Conservation (phyloP, 2,113 vertebrate species). For the Prunella himalayana region DNA sequence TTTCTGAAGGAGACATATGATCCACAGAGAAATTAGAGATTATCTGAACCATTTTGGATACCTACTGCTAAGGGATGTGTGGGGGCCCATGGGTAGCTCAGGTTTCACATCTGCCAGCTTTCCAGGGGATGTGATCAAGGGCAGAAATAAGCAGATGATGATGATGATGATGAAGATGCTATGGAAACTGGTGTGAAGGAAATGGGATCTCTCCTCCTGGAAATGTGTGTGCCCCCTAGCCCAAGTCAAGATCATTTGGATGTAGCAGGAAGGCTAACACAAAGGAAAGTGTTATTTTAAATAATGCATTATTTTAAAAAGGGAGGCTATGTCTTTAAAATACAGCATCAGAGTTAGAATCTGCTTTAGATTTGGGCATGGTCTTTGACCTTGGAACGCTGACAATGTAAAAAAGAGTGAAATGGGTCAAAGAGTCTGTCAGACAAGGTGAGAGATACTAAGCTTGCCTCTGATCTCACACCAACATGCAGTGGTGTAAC, state of each 20-base stretch:
- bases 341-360: neutral
- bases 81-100: slow-evolving; percentile 37
- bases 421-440: slow-evolving; percentile 53
- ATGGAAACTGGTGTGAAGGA: slow-evolving; percentile 28
- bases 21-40: slow-evolving; percentile 19
- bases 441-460: slow-evolving; percentile 52
- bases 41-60: slow-evolving; percentile 12
- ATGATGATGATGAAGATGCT: neutral
- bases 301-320: neutral
- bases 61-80: neutral
- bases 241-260: slow-evolving; percentile 8
- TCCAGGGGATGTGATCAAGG: slow-evolving; percentile 58
- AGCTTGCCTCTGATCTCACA: slow-evolving; percentile 45
- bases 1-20: slow-evolving; percentile 40
- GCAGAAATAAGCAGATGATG: slow-evolving; percentile 16
- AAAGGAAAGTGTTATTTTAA: slow-evolving; percentile 1
- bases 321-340: slow-evolving; percentile 32
- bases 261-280: neutral
- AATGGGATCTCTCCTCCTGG: neutral
- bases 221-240: neutral
- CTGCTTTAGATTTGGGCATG: slow-evolving; percentile 9
- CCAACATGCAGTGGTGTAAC: slow-evolving; percentile 36
- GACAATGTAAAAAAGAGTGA: slow-evolving; percentile 29
- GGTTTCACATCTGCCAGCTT: slow-evolving; percentile 65
- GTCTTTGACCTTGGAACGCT: slow-evolving; percentile 45